phyloP scores from a whole-genome alignment of 2,888 invertebrate species.

The Hipparchia sbordonii region DNA sequence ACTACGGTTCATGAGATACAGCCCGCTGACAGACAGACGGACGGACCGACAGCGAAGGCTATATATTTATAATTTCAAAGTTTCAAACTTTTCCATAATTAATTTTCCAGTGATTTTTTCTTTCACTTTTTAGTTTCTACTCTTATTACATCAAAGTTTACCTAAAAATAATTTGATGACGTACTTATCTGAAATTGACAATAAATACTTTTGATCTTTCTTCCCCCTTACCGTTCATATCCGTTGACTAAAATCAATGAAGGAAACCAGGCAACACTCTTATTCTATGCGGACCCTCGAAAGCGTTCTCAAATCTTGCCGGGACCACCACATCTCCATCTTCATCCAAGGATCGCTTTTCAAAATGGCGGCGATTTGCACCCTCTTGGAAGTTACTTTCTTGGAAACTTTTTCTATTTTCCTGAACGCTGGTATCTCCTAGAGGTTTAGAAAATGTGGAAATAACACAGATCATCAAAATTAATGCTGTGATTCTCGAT shows the following conservation, averaged over 20 bases:
- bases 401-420: not conserved
- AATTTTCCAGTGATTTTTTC: too few relatives aligned
- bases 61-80: too few relatives aligned
- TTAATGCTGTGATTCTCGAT: not conserved
- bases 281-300: conserved; percentile 61
- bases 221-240: not conserved
- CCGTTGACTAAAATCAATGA: conserved; percentile 47
- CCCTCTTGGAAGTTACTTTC: not conserved
- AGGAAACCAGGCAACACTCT: conserved; percentile 64
- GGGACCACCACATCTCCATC: conserved; percentile 53
- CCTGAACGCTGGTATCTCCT: not conserved
- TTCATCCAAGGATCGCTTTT: conserved; percentile 54
- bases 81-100: too few relatives aligned
- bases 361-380: conserved; percentile 48
- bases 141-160: too few relatives aligned
- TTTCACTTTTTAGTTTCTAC: too few relatives aligned
- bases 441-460: not conserved
- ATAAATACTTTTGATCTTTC: too few relatives aligned
- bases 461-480: conserved; percentile 3
- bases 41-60: too few relatives aligned
- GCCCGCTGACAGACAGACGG: too few relatives aligned
- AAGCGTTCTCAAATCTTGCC: conserved; percentile 51
- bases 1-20: too few relatives aligned
- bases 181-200: too few relatives aligned
- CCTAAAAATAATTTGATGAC: too few relatives aligned